A percentile compares a stretch with the other conserved stretches of the same genome.
These are phyloP conservation scores for Bombus confusus DNA, from an alignment of 1,140 invertebrate species.

Conservation along the genomic window DNA sequence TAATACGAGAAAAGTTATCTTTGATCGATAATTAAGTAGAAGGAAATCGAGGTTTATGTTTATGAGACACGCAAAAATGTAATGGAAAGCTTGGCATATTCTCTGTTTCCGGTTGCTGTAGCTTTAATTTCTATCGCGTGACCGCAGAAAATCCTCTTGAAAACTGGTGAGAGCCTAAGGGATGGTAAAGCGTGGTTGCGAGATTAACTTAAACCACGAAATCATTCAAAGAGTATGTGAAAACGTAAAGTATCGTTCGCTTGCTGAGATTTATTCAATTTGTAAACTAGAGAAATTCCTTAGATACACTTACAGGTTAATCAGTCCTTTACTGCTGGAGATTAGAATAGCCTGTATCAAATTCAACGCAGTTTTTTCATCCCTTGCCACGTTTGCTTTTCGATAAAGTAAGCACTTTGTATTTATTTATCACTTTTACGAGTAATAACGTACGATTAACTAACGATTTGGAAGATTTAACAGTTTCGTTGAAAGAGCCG, in stretches of 20 bases:
- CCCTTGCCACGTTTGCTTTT: background rate
- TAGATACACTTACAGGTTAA: background rate
- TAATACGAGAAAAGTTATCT: background rate
- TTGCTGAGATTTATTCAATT: background rate
- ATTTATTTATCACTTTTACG: no score
- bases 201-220: background rate
- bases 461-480: no score
- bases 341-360: background rate
- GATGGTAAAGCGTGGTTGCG: background rate
- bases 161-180: background rate
- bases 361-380: background rate
- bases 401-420: background rate
- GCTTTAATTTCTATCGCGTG: constrained; percentile 52
- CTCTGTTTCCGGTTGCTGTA: background rate
- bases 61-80: background rate
- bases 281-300: background rate
- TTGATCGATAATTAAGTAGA: background rate
- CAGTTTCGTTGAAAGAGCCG: no score
- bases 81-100: background rate
- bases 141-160: constrained; percentile 44
- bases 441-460: no score
- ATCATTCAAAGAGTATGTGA: background rate
- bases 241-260: background rate
- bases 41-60: background rate
- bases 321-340: background rate